Evolutionary conservation across 2,888 invertebrate genomes (phyloP), one percentile per base, ranked within the genome.

Genomic region (Peribatodes rhomboidaria): DNA sequence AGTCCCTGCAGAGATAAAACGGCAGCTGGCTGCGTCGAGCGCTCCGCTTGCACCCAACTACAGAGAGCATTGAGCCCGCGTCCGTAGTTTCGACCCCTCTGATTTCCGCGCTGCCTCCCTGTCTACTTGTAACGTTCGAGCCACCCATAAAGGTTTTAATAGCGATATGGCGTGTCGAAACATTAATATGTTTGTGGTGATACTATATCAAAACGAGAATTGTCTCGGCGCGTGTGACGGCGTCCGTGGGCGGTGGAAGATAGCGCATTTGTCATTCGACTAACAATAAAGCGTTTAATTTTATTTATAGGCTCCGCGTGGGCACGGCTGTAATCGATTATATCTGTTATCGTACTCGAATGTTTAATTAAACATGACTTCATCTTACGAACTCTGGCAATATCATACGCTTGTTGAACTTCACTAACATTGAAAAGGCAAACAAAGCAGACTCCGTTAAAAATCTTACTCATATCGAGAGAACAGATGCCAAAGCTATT

Each of bases 251-350:
- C 82, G 90, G 80, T 80, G 80, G 81, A 81, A 79, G 82, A 84
- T 84, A 82, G 79, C 82, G 81, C 88, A 87, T 90, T 90, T 90
- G 89, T 91, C 90, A 88, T 88, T 82, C 80, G 70, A 79, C 84
- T 88, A 90, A 91, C 90, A 90, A 90, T 89, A 85, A 86, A 86
- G 82, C 83, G 84, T 86, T 89, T 87, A 86, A 85, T 85, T 81
- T 85, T 87, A 88, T 90, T 90, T 89, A 89, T 89, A 86, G 81
- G 68, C 80, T 73, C 74, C 81, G 87, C 81, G 88, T 89, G 88
- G 89, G 89, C 74, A 76, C 78, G 70, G 79, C 72, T 78, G 61
- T 80, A 84, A 85, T 85, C 80, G 82, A 81, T 85, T 83, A 82
- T 82, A 82, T 80, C 80, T 80, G 79, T 84, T 84, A 85, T 83